Conservation (phyloP, 2,797 vertebrate species). For the Dipus sagitta region DNA sequence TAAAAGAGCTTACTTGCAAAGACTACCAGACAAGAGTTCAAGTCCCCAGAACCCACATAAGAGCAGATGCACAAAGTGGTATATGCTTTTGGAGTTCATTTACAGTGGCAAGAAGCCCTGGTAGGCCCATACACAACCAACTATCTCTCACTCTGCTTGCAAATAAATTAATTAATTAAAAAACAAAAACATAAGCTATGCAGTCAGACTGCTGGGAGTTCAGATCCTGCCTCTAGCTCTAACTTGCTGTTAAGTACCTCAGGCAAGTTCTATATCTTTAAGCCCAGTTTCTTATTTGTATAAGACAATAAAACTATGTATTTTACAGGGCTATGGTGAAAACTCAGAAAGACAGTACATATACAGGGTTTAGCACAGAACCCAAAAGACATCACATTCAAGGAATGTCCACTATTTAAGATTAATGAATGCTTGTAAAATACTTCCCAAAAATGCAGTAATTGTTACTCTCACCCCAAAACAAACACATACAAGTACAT, state of each 20-base stretch:
- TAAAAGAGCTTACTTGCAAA: too few species aligned
- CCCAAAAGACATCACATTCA: not conserved
- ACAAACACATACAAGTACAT: not conserved
- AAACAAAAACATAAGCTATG: not conserved
- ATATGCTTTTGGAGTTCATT: too few species aligned
- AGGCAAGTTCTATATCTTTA: not conserved
- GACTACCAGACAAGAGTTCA: too few species aligned
- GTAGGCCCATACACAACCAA: too few species aligned
- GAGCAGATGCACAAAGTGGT: too few species aligned
- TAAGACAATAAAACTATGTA: not conserved
- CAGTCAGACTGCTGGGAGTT: not conserved
- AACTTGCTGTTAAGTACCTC: not conserved
- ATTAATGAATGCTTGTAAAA: constrained; percentile 28
- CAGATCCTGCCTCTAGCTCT: not conserved
- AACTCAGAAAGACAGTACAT: not conserved
- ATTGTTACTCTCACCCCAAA: constrained; percentile 16
- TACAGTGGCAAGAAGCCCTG: too few species aligned
- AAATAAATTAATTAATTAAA: too few species aligned
- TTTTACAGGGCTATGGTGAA: not conserved
- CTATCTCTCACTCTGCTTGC: too few species aligned
- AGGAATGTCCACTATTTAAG: not conserved
- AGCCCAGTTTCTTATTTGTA: constrained; percentile 35
- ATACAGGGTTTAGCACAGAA: not conserved
- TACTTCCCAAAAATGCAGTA: constrained; percentile 15
- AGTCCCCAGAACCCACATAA: too few species aligned